phyloP scores from a whole-genome alignment of 2,113 vertebrate species.

The Semnopithecus entellus region DNA sequence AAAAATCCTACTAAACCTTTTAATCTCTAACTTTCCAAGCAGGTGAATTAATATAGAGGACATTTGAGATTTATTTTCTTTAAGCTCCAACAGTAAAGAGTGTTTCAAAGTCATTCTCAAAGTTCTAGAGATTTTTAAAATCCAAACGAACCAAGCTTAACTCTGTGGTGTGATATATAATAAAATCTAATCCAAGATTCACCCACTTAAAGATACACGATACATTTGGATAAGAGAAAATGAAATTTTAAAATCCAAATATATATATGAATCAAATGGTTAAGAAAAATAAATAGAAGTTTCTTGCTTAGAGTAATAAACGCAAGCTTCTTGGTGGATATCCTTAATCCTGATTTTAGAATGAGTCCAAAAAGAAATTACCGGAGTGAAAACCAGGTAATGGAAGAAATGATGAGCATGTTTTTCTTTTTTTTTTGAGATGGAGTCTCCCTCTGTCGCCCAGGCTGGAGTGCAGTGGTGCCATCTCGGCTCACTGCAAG shows the following conservation, averaged over 20 bases:
- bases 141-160: slow-evolving; percentile 64
- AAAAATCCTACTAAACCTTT: slow-evolving; percentile 53
- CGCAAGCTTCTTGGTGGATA: not conserved
- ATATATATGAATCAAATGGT: not conserved
- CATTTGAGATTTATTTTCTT: slow-evolving; percentile 52
- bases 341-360: slow-evolving; percentile 34
- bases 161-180: slow-evolving; percentile 36
- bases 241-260: slow-evolving; percentile 37
- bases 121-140: slow-evolving; percentile 47
- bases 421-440: no score
- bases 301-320: slow-evolving; percentile 29
- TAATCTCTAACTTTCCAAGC: slow-evolving; percentile 59
- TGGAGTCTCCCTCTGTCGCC: no score
- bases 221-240: slow-evolving; percentile 48
- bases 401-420: not conserved
- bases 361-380: not conserved
- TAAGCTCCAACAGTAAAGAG: slow-evolving; percentile 30
- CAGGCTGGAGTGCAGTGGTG: no score
- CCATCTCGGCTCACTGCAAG: no score
- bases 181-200: slow-evolving; percentile 46
- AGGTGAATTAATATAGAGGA: slow-evolving; percentile 55
- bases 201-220: not conserved
- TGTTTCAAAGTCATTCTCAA: slow-evolving; percentile 67
- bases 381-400: not conserved
- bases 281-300: not conserved